phyloP scores from a whole-genome alignment of 2,888 invertebrate genomes.

The Plagodis dolabraria region DNA sequence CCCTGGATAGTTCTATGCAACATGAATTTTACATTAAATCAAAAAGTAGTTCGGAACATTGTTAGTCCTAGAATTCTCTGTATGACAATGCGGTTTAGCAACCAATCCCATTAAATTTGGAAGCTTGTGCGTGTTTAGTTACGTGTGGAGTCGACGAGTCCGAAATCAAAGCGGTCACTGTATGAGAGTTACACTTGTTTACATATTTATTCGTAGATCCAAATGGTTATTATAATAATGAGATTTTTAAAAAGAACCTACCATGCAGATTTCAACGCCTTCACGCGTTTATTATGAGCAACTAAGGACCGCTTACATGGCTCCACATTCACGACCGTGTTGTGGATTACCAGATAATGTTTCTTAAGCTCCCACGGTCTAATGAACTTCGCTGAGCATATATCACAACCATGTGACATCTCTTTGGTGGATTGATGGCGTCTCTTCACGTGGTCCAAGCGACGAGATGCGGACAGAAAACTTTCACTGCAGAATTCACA shows the following conservation, averaged over 20 bases:
- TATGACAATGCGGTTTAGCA: too few relatives aligned
- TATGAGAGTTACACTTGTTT: too few relatives aligned
- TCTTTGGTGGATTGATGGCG: conserved; percentile 58
- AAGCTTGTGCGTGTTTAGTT: too few relatives aligned
- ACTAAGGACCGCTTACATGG: conserved; percentile 33
- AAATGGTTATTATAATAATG: not conserved
- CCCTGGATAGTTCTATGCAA: too few relatives aligned
- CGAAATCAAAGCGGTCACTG: too few relatives aligned
- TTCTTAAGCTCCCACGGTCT: conserved; percentile 71
- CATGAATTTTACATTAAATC: too few relatives aligned
- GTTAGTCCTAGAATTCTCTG: too few relatives aligned
- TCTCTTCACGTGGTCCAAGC: conserved; percentile 70
- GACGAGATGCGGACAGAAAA: conserved; percentile 70
- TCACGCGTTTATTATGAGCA: conserved; percentile 27
- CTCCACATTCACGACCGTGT: conserved; percentile 43
- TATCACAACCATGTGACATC: conserved; percentile 61
- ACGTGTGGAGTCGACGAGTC: too few relatives aligned
- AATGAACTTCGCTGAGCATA: conserved; percentile 66
- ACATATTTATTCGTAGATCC: too few relatives aligned
- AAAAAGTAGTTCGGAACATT: too few relatives aligned
- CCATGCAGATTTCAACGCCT: conserved; percentile 29
- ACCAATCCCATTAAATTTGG: too few relatives aligned
- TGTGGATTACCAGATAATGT: conserved; percentile 61
- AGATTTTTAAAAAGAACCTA: conserved; percentile 20
- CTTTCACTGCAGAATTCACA: conserved; percentile 65